Base-by-base conservation (phyloP, 2,888 invertebrate species). In the Chymomyza amoena region DNA sequence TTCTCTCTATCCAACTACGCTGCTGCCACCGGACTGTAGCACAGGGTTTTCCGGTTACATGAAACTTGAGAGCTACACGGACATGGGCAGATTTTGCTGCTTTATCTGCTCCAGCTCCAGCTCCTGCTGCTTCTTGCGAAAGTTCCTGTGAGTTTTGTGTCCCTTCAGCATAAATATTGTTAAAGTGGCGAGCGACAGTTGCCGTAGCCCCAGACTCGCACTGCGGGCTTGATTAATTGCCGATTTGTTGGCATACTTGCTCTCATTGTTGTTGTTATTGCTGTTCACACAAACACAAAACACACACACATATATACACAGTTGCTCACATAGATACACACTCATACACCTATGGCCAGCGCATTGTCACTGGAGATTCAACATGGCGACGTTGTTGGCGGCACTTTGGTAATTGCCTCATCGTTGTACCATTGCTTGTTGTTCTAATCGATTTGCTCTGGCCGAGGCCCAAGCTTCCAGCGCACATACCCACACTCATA, bases 331-430 rank as follows among this genome's bases (percentile, higher is more conserved):
- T 16, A 66, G 54, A 66, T 51, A 65, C 54, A 54, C 13, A 66
- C 68, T 51, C 73, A 70, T 59, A 67, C 66, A 69, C 36, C 50
- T 56, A 50, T 60, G 64, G 78, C 76, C 69, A 69, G 66, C 66
- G 69, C 70, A 77, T 72, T 83, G 86, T 87, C 88, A 78, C 69
- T 77, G 69, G 63, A 75, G 66, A 64, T 60, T 50, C 36, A 50
- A 10, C 16, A 81, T 75, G 79, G 76, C 73, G 39, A 45, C 39
- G 39, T 13, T 45, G 39, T 45, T 18, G 72, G 75, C 71, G 83
- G 84, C 73, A 83, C 75, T 77, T 79, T 76, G 76, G 88, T 84
- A 84, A 88, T 88, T 88, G 84, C 80, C 84, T 80, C 87, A 81
- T 82, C 75, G 77, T 76, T 83, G 87, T 87, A 83, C 80, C 87